Conservation (phyloP, 2,113 vertebrate species). For the Aleadryas rufinucha region DNA sequence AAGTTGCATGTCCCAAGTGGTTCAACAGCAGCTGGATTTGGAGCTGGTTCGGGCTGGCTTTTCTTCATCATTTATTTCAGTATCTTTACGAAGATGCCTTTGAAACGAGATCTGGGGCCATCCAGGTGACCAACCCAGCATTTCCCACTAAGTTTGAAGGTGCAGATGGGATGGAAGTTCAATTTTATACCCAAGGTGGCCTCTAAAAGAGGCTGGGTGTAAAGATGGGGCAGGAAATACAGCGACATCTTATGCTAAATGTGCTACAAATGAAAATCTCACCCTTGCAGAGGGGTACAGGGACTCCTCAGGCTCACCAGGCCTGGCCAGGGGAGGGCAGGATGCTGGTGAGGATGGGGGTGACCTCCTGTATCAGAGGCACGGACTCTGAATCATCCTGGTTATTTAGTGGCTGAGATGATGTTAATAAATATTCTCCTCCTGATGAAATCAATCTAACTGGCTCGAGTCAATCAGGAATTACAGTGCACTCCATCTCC, state of each 20-base stretch:
- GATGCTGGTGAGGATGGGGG: accelerated
- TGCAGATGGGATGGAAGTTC: background rate
- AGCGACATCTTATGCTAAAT: background rate
- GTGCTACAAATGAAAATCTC: background rate
- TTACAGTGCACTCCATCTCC: background rate
- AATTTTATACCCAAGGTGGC: background rate
- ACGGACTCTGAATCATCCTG: background rate
- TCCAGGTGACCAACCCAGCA: accelerated
- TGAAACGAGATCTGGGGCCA: background rate
- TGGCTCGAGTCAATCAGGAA: background rate
- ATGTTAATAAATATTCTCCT: background rate
- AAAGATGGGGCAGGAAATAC: background rate
- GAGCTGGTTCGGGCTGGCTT: background rate
- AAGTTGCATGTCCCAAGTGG: background rate
- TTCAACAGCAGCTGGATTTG: background rate
- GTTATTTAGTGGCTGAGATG: background rate
- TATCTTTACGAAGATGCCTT: background rate
- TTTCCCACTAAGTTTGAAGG: background rate
- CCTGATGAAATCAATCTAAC: background rate
- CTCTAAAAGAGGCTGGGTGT: background rate
- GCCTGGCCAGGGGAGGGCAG: background rate
- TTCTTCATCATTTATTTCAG: background rate
- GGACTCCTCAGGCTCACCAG: background rate
- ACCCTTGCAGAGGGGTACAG: background rate
- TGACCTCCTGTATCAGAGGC: background rate